Evolutionary conservation across 2,888 invertebrate species (phyloP).

Genomic region (Achlya flavicornis): DNA sequence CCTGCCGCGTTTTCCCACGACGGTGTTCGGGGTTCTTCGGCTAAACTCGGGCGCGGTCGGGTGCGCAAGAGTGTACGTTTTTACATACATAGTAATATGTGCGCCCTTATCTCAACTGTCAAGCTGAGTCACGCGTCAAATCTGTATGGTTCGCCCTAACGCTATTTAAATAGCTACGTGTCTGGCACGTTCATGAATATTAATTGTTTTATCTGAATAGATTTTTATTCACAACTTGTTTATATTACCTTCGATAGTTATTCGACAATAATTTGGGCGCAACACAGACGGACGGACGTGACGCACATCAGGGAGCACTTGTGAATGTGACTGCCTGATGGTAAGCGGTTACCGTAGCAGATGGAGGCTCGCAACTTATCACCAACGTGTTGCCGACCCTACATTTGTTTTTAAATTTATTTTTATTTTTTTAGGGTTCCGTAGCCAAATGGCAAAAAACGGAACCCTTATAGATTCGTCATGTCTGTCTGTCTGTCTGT

Average conservation of each 20-base stretch:
- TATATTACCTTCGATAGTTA: background rate
- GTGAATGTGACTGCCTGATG: too few species aligned
- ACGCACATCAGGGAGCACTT: too few species aligned
- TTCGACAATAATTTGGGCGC: background rate
- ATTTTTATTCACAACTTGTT: background rate
- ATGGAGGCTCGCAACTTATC: too few species aligned
- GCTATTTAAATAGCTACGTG: constrained; percentile 43
- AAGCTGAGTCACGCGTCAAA: constrained; percentile 59
- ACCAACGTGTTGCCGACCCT: too few species aligned
- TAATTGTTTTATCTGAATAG: constrained; percentile 21
- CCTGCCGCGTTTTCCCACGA: constrained; percentile 83
- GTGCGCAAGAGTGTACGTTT: constrained; percentile 54
- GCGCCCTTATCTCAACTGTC: constrained; percentile 38
- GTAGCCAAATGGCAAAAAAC: too few species aligned
- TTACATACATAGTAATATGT: constrained; percentile 50
- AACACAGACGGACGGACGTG: too few species aligned
- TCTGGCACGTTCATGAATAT: constrained; percentile 32
- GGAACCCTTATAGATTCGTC: too few species aligned
- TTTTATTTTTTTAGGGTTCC: too few species aligned
- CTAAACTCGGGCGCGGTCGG: constrained; percentile 52
- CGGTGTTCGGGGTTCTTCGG: constrained; percentile 71
- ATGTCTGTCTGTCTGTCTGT: too few species aligned
- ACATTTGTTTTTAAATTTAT: too few species aligned
- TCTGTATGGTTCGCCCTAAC: constrained; percentile 57
- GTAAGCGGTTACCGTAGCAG: too few species aligned